phyloP scores from a whole-genome alignment of 2,113 vertebrate genomes.

The Rutilus rutilus region DNA sequence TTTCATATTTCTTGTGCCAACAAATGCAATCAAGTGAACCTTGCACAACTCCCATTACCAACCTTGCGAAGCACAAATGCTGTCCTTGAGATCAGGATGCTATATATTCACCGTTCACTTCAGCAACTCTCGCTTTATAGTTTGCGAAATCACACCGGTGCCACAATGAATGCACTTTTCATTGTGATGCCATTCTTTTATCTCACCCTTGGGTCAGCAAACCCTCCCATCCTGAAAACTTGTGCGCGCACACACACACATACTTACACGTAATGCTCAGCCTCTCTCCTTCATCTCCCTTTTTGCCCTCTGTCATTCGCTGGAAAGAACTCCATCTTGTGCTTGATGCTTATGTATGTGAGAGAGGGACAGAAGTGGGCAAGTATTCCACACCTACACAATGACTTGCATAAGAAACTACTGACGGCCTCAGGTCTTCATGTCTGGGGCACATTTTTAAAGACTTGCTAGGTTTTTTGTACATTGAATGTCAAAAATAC shows the following conservation, averaged over 20 bases:
- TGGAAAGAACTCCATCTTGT: neutral
- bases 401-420: conserved; percentile 47
- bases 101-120: neutral
- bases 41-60: conserved; percentile 25
- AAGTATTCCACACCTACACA: conserved; percentile 19
- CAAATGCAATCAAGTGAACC: conserved; percentile 17
- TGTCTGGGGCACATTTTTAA: conserved; percentile 73
- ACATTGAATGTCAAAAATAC: conserved; percentile 84
- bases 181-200: conserved; percentile 13
- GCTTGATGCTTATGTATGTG: conserved; percentile 3
- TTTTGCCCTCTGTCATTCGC: conserved; percentile 8
- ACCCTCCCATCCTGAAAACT: conserved; percentile 2
- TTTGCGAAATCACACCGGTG: neutral
- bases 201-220: conserved; percentile 33
- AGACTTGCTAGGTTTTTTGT: conserved; percentile 77
- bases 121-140: neutral
- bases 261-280: neutral
- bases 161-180: neutral
- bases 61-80: conserved; percentile 33
- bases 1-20: conserved; percentile 25
- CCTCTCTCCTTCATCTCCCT: conserved; percentile 4
- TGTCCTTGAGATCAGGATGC: neutral
- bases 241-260: neutral
- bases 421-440: conserved; percentile 65
- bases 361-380: conserved; percentile 37